A percentile compares a stretch with the other conserved stretches of the same genome.
Evolutionary conservation across 2,797 vertebrate species (phyloP).

Genomic region (Poeciliopsis infans): DNA sequence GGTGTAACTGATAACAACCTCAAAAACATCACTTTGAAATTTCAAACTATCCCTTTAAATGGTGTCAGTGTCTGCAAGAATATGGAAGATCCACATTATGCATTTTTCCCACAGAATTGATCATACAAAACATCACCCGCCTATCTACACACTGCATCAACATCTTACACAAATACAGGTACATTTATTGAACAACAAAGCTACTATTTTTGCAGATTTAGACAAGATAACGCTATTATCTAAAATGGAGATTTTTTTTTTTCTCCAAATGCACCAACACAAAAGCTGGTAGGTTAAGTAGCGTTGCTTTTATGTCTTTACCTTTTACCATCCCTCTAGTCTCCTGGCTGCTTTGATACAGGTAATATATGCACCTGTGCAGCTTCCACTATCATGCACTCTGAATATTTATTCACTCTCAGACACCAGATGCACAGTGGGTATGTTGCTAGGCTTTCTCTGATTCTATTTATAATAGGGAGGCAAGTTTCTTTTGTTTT

Average conservation of each 20-base stretch:
- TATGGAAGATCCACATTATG: constrained; percentile 63
- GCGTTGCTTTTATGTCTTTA: constrained; percentile 78
- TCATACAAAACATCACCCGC: constrained; percentile 54
- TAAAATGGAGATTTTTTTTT: constrained; percentile 57
- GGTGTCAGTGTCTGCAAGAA: constrained; percentile 57
- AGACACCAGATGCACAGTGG: constrained; percentile 78
- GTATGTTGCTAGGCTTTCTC: constrained; percentile 77
- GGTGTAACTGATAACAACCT: not conserved
- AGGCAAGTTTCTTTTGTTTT: constrained; percentile 65
- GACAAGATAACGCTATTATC: constrained; percentile 67
- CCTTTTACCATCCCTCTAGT: constrained; percentile 75
- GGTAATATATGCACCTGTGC: constrained; percentile 83
- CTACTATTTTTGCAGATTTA: constrained; percentile 62
- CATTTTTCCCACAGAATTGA: constrained; percentile 49
- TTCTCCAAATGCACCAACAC: constrained; percentile 66
- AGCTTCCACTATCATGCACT: constrained; percentile 74
- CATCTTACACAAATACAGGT: constrained; percentile 41
- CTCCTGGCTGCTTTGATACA: constrained; percentile 77
- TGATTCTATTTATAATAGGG: constrained; percentile 80
- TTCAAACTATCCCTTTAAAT: constrained; percentile 15
- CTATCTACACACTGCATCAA: constrained; percentile 52
- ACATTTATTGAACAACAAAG: constrained; percentile 70
- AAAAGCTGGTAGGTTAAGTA: constrained; percentile 75
- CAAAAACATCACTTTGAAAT: not conserved
- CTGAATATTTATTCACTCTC: constrained; percentile 80